Conservation (phyloP, 2,888 invertebrate species). For the Drosophila greeni region DNA sequence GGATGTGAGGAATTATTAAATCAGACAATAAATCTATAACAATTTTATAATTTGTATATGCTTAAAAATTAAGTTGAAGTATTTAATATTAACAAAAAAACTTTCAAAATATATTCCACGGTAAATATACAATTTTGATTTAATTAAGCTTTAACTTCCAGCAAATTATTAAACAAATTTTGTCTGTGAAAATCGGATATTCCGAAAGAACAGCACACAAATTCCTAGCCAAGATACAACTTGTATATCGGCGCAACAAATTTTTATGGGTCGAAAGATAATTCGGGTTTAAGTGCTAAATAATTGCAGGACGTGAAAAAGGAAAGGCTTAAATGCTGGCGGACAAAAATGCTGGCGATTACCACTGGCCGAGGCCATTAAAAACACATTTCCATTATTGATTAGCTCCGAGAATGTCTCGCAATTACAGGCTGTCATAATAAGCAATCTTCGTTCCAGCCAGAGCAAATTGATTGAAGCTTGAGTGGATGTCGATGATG, state of each 20-base stretch:
- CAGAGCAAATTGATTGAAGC: constrained; percentile 49
- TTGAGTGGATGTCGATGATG: constrained; percentile 7
- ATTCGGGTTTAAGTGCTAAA: constrained; percentile 60
- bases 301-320: constrained; percentile 51
- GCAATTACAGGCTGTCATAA: constrained; percentile 60
- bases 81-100: too few relatives aligned
- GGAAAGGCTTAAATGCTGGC: constrained; percentile 28
- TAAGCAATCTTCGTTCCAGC: constrained; percentile 45
- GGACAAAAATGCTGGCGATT: constrained; percentile 25
- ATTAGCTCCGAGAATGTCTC: constrained; percentile 52
- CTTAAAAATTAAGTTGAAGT: too few relatives aligned
- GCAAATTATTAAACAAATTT: background rate
- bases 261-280: constrained; percentile 50
- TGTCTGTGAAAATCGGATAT: background rate
- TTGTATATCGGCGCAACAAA: constrained; percentile 23
- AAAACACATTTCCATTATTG: constrained; percentile 62
- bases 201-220: background rate
- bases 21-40: too few relatives aligned
- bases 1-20: background rate
- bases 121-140: background rate
- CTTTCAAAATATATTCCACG: too few relatives aligned
- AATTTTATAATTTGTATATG: too few relatives aligned
- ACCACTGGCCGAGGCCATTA: constrained; percentile 41
- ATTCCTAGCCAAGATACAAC: constrained; percentile 5
- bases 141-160: background rate